phyloP scores from a whole-genome alignment of 2,113 vertebrate species.

The Atractosteus spatula region DNA sequence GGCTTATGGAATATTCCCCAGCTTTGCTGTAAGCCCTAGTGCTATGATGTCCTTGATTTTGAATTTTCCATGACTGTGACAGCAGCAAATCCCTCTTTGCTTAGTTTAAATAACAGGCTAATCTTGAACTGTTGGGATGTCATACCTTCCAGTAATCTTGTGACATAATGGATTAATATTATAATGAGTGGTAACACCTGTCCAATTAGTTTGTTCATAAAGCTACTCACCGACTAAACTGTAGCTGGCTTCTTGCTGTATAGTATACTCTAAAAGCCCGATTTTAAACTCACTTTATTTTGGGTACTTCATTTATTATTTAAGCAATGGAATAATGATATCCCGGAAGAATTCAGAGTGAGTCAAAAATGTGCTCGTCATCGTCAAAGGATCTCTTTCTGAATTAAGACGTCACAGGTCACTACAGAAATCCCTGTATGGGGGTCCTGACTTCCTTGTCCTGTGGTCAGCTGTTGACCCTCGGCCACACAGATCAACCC shows the following conservation, averaged over 20 bases:
- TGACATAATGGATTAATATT: constrained; percentile 16
- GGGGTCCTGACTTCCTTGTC: no score
- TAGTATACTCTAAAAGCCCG: not conserved
- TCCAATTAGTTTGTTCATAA: constrained; percentile 15
- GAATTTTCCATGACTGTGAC: constrained; percentile 28
- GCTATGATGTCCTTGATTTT: constrained; percentile 28
- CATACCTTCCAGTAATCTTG: constrained; percentile 11
- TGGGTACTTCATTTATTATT: no score
- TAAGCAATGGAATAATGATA: no score
- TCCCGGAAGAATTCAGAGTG: no score
- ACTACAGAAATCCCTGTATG: no score
- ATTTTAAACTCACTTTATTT: not conserved
- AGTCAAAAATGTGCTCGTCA: no score
- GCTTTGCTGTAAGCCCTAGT: constrained; percentile 26
- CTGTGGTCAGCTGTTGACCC: no score
- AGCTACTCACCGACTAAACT: not conserved
- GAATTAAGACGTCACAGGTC: no score
- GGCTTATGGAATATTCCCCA: constrained; percentile 22
- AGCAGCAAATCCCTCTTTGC: constrained; percentile 27
- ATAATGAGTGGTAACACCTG: constrained; percentile 7
- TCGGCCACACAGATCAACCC: no score
- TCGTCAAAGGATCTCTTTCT: no score
- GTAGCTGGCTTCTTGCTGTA: not conserved
- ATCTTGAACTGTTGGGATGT: constrained; percentile 17
- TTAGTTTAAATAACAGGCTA: constrained; percentile 25